Conservation (phyloP, 2,888 invertebrate genomes). For the Idaea dimidiata region DNA sequence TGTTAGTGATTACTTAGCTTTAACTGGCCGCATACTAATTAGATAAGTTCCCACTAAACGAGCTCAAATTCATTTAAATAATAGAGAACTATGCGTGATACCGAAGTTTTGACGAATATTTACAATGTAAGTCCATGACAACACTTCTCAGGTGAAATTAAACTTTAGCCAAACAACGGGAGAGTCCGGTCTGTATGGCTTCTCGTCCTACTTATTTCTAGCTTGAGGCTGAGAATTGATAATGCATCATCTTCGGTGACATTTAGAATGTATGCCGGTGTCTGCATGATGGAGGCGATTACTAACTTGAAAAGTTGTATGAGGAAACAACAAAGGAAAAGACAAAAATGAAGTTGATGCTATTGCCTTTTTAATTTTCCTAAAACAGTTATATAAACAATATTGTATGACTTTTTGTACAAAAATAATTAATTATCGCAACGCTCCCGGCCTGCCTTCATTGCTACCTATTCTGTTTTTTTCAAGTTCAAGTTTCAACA, state of each 20-base stretch:
- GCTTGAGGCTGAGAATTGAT: constrained; percentile 60
- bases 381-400: neutral
- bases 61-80: neutral
- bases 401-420: neutral
- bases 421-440: neutral
- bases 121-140: constrained; percentile 5
- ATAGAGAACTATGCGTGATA: neutral
- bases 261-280: constrained; percentile 71
- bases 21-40: neutral
- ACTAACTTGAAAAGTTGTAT: constrained; percentile 40
- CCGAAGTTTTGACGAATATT: neutral
- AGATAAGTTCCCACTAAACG: neutral
- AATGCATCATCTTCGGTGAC: constrained; percentile 70
- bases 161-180: constrained; percentile 26
- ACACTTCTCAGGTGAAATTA: constrained; percentile 25
- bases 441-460: neutral
- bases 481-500: neutral
- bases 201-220: constrained; percentile 38
- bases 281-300: constrained; percentile 61
- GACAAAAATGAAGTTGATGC: neutral
- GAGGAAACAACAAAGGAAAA: constrained; percentile 34
- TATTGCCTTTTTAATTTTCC: neutral
- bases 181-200: constrained; percentile 27
- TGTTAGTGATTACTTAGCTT: neutral
- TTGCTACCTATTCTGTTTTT: neutral